These are phyloP conservation scores for Lynx canadensis DNA, from an alignment of 2,113 vertebrate genomes.

Conservation along the genomic window DNA sequence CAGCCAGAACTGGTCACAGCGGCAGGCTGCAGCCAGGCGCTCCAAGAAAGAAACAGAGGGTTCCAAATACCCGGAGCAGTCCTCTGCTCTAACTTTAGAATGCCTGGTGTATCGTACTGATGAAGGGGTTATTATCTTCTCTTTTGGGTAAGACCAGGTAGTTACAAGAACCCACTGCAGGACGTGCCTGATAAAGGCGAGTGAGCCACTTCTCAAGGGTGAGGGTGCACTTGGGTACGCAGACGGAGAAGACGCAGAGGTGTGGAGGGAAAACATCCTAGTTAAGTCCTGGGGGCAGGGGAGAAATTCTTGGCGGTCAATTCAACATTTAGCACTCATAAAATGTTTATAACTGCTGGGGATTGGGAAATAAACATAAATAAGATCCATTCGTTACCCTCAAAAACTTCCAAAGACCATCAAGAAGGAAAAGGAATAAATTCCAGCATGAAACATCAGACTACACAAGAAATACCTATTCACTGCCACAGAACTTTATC, in stretches of 20 bases:
- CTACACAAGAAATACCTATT: neutral
- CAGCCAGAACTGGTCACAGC: neutral
- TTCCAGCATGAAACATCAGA: neutral
- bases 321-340: neutral
- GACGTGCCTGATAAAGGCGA: neutral
- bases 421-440: neutral
- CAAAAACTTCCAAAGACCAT: neutral
- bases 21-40: accelerated
- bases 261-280: neutral
- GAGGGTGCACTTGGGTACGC: neutral
- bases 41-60: neutral
- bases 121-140: neutral
- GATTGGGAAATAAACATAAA: neutral
- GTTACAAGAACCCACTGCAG: neutral
- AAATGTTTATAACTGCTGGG: neutral
- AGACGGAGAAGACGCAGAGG: neutral
- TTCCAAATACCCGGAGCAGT: neutral
- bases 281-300: no score
- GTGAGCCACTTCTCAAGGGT: neutral
- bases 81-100: neutral
- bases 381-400: neutral
- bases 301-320: neutral
- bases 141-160: no score
- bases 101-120: neutral
- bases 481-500: neutral